phyloP scores from a whole-genome alignment of 2,888 invertebrate species.

The Ryuthela nishihirai region DNA sequence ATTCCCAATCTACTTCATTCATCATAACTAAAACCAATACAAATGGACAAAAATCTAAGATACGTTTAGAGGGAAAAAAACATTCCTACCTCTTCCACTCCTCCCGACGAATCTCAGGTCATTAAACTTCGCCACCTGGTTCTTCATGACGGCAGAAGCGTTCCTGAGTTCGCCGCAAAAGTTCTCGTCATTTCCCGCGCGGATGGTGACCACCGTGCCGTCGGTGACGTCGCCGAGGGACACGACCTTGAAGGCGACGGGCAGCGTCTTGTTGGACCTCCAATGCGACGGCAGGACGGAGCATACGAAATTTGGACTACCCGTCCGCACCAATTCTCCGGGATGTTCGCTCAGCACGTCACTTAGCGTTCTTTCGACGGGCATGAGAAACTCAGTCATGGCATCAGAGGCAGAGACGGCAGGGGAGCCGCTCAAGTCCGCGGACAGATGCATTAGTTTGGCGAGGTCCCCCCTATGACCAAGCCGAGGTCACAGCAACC shows the following conservation, averaged over 20 bases:
- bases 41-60: no score
- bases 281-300: slow-evolving; percentile 90
- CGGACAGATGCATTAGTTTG: no score
- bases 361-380: slow-evolving; percentile 63
- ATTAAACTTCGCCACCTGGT: slow-evolving; percentile 94
- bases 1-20: no score
- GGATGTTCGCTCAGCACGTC: slow-evolving; percentile 62
- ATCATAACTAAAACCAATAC: no score
- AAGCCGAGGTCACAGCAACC: no score
- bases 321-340: slow-evolving; percentile 75
- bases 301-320: slow-evolving; percentile 94
- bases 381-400: slow-evolving; percentile 26
- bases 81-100: slow-evolving; percentile 92
- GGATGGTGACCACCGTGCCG: slow-evolving; percentile 89
- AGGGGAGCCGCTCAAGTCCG: no score
- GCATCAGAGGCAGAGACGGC: no score
- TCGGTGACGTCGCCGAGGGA: slow-evolving; percentile 86
- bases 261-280: slow-evolving; percentile 95
- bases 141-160: slow-evolving; percentile 88
- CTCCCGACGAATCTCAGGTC: slow-evolving; percentile 96
- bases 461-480: no score
- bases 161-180: slow-evolving; percentile 89
- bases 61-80: no score
- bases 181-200: slow-evolving; percentile 97
- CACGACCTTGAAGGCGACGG: slow-evolving; percentile 92